Percentiles rank a stretch among this genome's conserved stretches.
phyloP scores from a whole-genome alignment of 2,888 invertebrate genomes.

The Yponomeuta malinellus region DNA sequence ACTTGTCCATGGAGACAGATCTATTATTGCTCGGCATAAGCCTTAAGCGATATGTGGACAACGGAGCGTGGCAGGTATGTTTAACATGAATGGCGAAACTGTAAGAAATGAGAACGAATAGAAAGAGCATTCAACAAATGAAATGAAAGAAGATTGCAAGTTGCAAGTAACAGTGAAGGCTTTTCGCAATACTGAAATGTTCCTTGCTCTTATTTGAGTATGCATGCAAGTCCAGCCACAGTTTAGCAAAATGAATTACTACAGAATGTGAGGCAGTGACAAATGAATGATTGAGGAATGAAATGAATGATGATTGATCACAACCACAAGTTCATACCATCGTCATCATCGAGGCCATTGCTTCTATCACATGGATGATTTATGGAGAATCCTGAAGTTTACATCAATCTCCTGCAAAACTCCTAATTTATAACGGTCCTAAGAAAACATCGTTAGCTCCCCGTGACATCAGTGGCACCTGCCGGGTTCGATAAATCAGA shows the following conservation, averaged over 20 bases:
- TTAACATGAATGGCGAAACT: not conserved
- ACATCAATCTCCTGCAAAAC: not conserved
- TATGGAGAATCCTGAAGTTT: no score
- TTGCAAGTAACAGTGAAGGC: not conserved
- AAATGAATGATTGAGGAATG: no score
- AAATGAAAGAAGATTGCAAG: not conserved
- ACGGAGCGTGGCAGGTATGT: not conserved
- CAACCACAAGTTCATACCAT: no score
- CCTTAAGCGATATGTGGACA: conserved; percentile 1
- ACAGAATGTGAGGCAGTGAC: no score
- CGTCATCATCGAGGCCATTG: no score
- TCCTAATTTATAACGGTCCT: not conserved
- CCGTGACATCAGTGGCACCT: not conserved
- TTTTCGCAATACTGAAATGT: not conserved
- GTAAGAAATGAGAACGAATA: conserved; percentile 5
- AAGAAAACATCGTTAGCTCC: not conserved
- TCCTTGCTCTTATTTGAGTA: not conserved
- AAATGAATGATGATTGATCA: no score
- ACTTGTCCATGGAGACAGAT: conserved; percentile 19
- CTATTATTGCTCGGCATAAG: conserved; percentile 19
- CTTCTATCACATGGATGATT: no score
- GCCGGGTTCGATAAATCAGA: not conserved
- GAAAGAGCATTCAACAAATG: not conserved
- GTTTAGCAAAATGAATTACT: no score
- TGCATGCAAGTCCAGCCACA: no score